phyloP scores from a whole-genome alignment of 2,888 invertebrate genomes.

The Ennomos fuscantarius region DNA sequence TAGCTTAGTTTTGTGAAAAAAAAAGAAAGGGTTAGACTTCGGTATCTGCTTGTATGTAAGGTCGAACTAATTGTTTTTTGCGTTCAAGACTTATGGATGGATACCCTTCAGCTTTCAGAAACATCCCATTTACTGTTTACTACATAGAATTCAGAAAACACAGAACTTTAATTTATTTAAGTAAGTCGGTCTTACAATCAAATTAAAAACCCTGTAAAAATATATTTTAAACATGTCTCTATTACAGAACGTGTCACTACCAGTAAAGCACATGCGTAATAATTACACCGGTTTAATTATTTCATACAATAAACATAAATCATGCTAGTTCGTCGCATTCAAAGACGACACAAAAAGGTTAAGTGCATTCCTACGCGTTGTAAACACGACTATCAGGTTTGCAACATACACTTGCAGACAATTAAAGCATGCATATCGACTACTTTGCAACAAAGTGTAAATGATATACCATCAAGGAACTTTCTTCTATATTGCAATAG shows the following conservation, averaged over 20 bases:
- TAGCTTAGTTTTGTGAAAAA: too few relatives aligned
- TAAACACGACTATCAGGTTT: constrained; percentile 37
- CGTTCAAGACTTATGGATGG: too few relatives aligned
- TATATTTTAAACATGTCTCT: neutral
- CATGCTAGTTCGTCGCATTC: constrained; percentile 17
- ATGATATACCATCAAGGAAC: constrained; percentile 2
- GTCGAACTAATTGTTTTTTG: too few relatives aligned
- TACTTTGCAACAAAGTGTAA: constrained; percentile 24
- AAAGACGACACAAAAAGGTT: constrained; percentile 25
- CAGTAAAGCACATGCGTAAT: constrained; percentile 14
- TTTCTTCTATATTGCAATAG: constrained; percentile 5
- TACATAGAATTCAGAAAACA: too few relatives aligned
- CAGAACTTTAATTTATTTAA: too few relatives aligned
- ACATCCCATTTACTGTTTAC: too few relatives aligned
- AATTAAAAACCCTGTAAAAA: neutral
- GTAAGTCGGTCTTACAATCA: too few relatives aligned
- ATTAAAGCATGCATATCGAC: constrained; percentile 30
- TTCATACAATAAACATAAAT: constrained; percentile 19
- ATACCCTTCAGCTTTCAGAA: too few relatives aligned
- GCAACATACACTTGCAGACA: constrained; percentile 25
- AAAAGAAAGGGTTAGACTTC: too few relatives aligned
- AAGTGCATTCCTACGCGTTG: constrained; percentile 15
- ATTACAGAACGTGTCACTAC: neutral
- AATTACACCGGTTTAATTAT: constrained; percentile 22
- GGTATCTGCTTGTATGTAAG: too few relatives aligned